Base-by-base conservation (phyloP, 92 coral and sea anemone genomes). In the Palythoa grandiflora region DNA sequence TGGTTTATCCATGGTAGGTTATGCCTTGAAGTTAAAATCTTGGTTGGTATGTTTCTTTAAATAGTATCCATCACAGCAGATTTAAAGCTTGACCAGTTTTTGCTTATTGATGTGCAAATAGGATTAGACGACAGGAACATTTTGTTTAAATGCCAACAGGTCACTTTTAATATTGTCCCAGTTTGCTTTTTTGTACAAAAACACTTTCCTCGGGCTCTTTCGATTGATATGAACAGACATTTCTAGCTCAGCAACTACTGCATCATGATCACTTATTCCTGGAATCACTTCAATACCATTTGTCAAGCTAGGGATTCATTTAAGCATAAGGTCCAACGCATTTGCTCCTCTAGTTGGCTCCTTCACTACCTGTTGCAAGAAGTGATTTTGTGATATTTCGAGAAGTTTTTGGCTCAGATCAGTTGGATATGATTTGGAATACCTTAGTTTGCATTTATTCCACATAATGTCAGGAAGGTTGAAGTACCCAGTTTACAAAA, bases 381-480 rank as follows among this genome's bases (percentile, higher is more conserved):
- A 59, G 65, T 59, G 20, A 59, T 14, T 59, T 1, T 63, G 21
- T 63, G 70, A 63, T 63, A 19, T 63, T 37, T 63, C 36, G 70
- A 63, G 70, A 63, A 63, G 70, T n/a, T 63, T 63, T 63, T 63
- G 70, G 37, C 70, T 63, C 70, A 63, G 21, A 63, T 63, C 70
- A 63, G 70, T 19, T 63, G 70, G 70, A 63, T 63, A 63, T 63
- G 35, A 63, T 63, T 63, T 63, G 70, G 70, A 63, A 63, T 28
- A 63, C n/a, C 70, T 63, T 63, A 16, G 36, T 63, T 63, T 63
- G 35, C 70, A 63, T 63, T 63, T 63, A 63, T 63, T 63, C 36
- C 70, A 63, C 70, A 63, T 63, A 75, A 75, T 75, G 79, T 52
- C 79, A 75, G 79, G 79, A 10, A 75, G 59, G 17, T 75, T 75